Evolutionary conservation across 2,113 vertebrate species (phyloP), one percentile per base, ranked within the genome.

Genomic region (Echinops telfairi): DNA sequence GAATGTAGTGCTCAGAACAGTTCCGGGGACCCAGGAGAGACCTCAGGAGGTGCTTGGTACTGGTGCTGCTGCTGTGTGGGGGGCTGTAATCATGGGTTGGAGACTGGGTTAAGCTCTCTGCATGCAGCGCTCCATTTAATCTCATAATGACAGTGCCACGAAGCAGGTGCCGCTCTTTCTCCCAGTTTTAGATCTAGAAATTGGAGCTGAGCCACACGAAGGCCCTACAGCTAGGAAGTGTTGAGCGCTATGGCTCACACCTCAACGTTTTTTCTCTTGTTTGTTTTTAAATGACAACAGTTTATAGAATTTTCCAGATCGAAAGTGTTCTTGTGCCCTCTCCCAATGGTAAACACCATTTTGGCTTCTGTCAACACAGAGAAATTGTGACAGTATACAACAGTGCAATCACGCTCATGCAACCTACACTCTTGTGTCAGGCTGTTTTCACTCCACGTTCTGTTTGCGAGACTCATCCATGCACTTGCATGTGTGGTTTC

Each of bases 11-110:
- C 33, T 78, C 20, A n/a, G 25, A 20, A 43, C 70, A 40, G 38
- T 12, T 6, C 88, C 86, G 11, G 76, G 83, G 8, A 38, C 38
- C 62, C 12, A 11, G 10, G 0, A 7, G 6, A 81, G 64, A 8
- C 62, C 29, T 70, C 25, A 7, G 78, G 16, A 62, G 79, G 10
- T 15, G 6, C 40, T 16, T n/a, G 43, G 31, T 36, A 1, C 31
- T 2, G 10, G 2, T 19, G 0, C 2, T 66, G 0, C 4, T 11
- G 31, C 15, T 75, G 7, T 0, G 7, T 17, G 0, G 6, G 6
- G n/a, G 36, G 40, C 60, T 31, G 38, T 5, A 22, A 1, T 14
- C 20, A 4, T 2, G 27, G 36, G 40, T 68, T 14, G 19, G 38
- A 22, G 5, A 4, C 47, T 53, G 47, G 9, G 47, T 33, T 86